These are phyloP conservation scores for Coendou prehensilis DNA, from an alignment of 2,797 vertebrate species.

Conservation along the genomic window DNA sequence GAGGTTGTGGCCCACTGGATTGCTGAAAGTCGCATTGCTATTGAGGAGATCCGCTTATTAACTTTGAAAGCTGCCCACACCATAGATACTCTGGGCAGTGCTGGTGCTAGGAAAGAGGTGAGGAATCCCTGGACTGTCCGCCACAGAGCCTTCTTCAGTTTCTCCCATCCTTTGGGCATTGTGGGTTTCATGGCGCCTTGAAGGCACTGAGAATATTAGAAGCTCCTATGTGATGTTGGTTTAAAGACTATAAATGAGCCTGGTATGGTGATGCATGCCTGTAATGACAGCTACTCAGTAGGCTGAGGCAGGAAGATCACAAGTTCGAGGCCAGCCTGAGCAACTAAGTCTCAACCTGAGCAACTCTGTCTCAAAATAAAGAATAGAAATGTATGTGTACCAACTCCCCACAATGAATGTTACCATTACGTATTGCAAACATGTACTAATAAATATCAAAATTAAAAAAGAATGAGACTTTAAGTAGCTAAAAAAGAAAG, in stretches of 20 bases:
- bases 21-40: constrained; percentile 94
- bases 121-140: not conserved
- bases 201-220: constrained; percentile 10
- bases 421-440: not conserved
- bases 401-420: not conserved
- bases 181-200: not conserved
- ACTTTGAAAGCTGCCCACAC: constrained; percentile 92
- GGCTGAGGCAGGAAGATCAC: not conserved
- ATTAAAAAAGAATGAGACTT: not conserved
- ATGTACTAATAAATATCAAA: not conserved
- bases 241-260: not conserved
- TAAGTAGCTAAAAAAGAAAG: not conserved
- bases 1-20: constrained; percentile 97
- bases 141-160: not conserved
- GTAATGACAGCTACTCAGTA: not conserved
- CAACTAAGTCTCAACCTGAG: not conserved
- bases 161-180: not conserved
- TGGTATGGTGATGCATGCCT: not conserved
- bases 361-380: not conserved
- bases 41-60: constrained; percentile 95
- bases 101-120: constrained; percentile 94
- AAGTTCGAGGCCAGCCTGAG: not conserved
- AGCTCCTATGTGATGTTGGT: not conserved
- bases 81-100: constrained; percentile 91
- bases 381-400: not conserved